These are phyloP conservation scores for Hylomyscus alleni DNA, from an alignment of 2,797 vertebrate genomes.

Conservation along the genomic window DNA sequence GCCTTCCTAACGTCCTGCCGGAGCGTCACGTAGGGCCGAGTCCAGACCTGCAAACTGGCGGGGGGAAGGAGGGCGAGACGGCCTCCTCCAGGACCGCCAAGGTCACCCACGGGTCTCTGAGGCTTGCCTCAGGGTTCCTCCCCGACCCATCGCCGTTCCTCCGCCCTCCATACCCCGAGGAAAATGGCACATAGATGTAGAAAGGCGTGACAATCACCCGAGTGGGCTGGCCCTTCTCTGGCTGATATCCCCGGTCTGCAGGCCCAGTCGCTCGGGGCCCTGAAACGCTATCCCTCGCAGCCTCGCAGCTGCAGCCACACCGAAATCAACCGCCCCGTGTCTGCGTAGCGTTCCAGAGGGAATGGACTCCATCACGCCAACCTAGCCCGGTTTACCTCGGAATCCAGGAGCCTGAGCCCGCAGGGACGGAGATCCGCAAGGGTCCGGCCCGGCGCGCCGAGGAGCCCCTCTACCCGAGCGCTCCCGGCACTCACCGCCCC, in stretches of 20 bases:
- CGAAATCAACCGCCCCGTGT: not conserved
- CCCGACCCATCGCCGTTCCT: not conserved
- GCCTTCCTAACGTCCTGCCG: not conserved
- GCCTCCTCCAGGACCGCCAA: slow-evolving; percentile 57
- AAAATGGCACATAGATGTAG: not conserved
- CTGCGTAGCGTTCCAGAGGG: not conserved
- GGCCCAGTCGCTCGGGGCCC: slow-evolving; percentile 1
- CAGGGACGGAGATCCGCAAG: accelerated
- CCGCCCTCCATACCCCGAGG: not conserved
- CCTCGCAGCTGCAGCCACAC: not conserved
- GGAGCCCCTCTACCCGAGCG: slow-evolving; percentile 30
- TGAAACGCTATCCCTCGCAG: not conserved
- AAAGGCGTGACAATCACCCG: not conserved
- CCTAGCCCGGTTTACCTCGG: slow-evolving; percentile 71
- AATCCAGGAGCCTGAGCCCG: not conserved
- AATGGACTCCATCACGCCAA: not conserved
- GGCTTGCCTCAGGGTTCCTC: not conserved
- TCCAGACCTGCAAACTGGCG: not conserved
- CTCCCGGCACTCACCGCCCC: not conserved
- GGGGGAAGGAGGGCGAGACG: not conserved
- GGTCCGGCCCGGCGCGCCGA: accelerated
- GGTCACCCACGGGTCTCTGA: slow-evolving; percentile 63
- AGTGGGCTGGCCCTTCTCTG: not conserved
- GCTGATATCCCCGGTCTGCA: not conserved
- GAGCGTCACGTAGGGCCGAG: not conserved